phyloP scores from a whole-genome alignment of 2,797 vertebrate species.

The Cheirogaleus major region DNA sequence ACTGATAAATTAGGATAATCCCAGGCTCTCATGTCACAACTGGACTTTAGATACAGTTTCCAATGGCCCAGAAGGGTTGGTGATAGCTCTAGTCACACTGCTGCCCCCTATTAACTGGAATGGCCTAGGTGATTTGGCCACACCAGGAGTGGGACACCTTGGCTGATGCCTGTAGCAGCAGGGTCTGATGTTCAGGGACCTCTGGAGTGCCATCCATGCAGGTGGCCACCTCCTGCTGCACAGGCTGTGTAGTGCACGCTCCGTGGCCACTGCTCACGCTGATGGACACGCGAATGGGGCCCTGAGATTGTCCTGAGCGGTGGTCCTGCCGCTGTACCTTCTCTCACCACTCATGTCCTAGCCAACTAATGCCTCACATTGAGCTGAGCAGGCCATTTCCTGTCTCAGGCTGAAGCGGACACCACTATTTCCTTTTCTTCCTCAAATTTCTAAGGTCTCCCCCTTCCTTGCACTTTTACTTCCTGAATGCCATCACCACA shows the following conservation, averaged over 20 bases:
- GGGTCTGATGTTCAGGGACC: not conserved
- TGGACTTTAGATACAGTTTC: not conserved
- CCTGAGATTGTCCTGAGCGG: not conserved
- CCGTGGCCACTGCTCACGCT: accelerated
- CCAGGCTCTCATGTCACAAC: not conserved
- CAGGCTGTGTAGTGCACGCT: accelerated
- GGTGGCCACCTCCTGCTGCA: not conserved
- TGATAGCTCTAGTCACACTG: not conserved
- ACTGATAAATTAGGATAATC: not conserved
- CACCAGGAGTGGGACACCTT: not conserved
- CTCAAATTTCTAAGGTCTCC: slow-evolving; percentile 8
- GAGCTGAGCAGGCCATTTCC: not conserved
- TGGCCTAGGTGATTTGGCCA: not conserved
- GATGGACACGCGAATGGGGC: not conserved
- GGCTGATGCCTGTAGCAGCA: not conserved
- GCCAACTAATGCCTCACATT: not conserved
- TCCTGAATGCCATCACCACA: slow-evolving; percentile 34
- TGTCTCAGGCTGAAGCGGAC: not conserved
- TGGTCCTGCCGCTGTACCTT: accelerated
- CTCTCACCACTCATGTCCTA: not conserved
- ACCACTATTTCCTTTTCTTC: not conserved
- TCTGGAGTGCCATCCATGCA: not conserved
- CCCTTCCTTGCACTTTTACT: slow-evolving; percentile 46
- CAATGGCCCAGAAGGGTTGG: not conserved
- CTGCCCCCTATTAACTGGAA: not conserved